Base-by-base conservation (phyloP, 2,888 invertebrate genomes). In the Drosophila demipolita region DNA sequence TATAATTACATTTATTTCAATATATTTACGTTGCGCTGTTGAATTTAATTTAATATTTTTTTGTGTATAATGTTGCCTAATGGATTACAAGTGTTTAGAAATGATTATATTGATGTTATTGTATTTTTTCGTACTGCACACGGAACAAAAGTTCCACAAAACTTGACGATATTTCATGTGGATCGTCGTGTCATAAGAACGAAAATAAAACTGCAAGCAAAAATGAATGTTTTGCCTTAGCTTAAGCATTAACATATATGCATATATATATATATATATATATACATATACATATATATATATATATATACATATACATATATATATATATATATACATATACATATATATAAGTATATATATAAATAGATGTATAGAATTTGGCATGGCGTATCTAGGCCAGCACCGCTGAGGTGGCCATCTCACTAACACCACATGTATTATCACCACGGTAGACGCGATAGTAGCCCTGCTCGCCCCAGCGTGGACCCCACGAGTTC, bases 391-490 rank as follows among this genome's bases (percentile, higher is more conserved):
- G 20, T 35, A 42, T 45, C 65, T 90, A 80, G 66, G 84, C 90
- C 62, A 96, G 94, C 66, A 97, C 93, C 52, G 98, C 96, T 73
- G 98, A 98, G 63, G 98, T 96, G 26, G 98, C 97, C 96, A 97
- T 98, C 92, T 95, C 94, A 93, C 98, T 98, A 73, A 99, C 94
- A 53, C 99, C 99, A 92, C 99, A 93, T 23, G 98, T 97, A 67
- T 99, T 98, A 91, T 97, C 98, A 15, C 99, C 99, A 68, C 99
- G 95, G 93, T 96, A 99, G 65, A 99, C 96, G 79, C 98, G 95
- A 93, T 98, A 99, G 93, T 99, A 99, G 2, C 99, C 99, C 94
- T 97, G 96, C 93, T 98, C 98, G 45, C 99, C 99, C 98, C 98
- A 99, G 32, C 94, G 93, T 40, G 94, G 92, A 59, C 99, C 98